Evolutionary conservation across 2,113 vertebrate genomes (phyloP).

Genomic region (Syrrhaptes paradoxus): DNA sequence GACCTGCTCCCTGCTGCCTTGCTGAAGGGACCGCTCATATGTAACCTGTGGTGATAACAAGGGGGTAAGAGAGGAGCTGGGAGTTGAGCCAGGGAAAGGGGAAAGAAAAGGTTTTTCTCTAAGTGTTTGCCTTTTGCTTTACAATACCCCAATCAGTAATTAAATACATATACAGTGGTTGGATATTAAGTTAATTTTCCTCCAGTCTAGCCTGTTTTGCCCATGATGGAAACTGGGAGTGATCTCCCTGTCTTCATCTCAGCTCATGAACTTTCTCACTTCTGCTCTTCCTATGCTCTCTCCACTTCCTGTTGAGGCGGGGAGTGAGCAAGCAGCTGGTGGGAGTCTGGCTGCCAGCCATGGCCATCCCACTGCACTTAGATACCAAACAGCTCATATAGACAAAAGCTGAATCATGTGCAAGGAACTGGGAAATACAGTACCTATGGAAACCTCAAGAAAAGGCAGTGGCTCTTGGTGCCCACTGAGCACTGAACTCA

Average conservation of each 20-base stretch:
- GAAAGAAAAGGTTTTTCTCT: not conserved
- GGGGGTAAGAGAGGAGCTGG: not conserved
- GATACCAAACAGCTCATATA: not conserved
- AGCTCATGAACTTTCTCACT: not conserved
- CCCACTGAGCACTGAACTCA: not conserved
- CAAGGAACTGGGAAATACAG: not conserved
- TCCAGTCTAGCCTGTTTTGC: not conserved
- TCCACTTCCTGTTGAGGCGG: not conserved
- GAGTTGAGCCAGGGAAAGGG: not conserved
- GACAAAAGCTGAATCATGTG: not conserved
- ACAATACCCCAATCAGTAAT: not conserved
- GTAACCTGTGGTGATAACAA: not conserved
- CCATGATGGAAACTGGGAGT: not conserved
- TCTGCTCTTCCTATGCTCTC: not conserved
- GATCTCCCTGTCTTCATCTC: not conserved
- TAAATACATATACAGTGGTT: not conserved
- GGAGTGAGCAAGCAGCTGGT: fast-evolving
- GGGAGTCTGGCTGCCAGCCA: not conserved
- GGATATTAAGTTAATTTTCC: not conserved
- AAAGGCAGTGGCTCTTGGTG: not conserved
- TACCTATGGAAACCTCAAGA: not conserved
- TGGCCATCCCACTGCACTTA: not conserved
- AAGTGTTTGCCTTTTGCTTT: not conserved
- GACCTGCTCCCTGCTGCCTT: fast-evolving
- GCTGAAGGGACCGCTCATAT: fast-evolving